Conservation (phyloP, 1,140 invertebrate genomes). For the Zelostemma sp. region DNA sequence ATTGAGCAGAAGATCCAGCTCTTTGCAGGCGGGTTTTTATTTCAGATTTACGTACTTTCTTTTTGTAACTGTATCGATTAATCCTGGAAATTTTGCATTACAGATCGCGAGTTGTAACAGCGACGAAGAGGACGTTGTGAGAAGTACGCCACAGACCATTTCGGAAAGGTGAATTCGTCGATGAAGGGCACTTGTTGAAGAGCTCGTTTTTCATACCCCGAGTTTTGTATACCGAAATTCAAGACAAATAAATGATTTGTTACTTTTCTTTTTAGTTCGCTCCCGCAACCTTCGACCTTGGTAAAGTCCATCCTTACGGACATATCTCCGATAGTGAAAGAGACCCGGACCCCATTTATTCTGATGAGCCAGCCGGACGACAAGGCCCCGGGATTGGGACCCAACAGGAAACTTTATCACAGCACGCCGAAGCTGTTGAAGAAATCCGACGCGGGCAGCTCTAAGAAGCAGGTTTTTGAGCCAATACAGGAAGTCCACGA, state of each 20-base stretch:
- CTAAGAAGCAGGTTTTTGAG: neutral
- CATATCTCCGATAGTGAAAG: slow-evolving; percentile 31
- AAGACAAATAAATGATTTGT: no score
- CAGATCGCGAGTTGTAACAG: no score
- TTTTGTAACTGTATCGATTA: no score
- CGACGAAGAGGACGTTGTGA: no score
- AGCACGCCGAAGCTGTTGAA: slow-evolving; percentile 38
- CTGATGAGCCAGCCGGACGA: neutral
- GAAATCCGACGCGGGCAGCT: neutral
- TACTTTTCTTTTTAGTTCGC: no score
- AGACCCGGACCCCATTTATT: neutral
- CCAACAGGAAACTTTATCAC: slow-evolving; percentile 30
- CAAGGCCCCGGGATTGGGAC: neutral
- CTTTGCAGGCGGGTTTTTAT: no score
- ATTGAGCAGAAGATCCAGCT: slow-evolving; percentile 1
- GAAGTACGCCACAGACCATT: no score
- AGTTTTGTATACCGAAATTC: no score
- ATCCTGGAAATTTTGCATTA: neutral
- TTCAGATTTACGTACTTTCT: neutral
- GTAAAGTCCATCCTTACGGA: neutral
- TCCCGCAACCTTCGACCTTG: no score
- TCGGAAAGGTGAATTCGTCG: no score
- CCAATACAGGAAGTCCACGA: neutral
- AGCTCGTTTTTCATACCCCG: no score
- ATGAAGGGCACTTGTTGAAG: no score